Percentiles rank a stretch among this genome's conserved stretches.
These are phyloP conservation scores for Labrus mixtus DNA, from an alignment of 2,113 vertebrate species.

Conservation along the genomic window DNA sequence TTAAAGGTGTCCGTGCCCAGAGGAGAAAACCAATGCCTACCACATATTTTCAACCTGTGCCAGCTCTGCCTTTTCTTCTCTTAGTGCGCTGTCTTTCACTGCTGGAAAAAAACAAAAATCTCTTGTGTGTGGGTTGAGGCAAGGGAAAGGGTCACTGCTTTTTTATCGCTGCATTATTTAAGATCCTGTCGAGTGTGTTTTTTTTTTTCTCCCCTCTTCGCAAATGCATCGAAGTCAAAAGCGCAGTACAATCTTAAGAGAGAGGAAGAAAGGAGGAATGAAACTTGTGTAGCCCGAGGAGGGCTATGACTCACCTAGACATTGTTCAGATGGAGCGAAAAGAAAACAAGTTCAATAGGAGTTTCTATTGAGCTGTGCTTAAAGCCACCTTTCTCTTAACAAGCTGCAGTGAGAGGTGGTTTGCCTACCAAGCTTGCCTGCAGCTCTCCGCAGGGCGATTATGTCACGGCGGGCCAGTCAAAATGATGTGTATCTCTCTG, in stretches of 20 bases:
- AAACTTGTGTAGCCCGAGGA: conserved; percentile 76
- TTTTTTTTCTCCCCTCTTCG: conserved; percentile 56
- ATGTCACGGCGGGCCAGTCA: conserved; percentile 80
- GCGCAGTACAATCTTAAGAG: conserved; percentile 63
- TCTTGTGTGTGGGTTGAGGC: conserved; percentile 72
- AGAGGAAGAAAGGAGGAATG: conserved; percentile 65
- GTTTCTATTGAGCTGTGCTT: conserved; percentile 77
- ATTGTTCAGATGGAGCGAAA: conserved; percentile 73
- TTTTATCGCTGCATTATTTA: conserved; percentile 79
- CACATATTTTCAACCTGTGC: conserved; percentile 66
- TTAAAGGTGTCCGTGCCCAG: conserved; percentile 77
- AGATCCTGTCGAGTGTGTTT: conserved; percentile 66
- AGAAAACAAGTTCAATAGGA: conserved; percentile 78
- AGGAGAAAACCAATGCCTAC: conserved; percentile 64
- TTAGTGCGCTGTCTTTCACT: conserved; percentile 59
- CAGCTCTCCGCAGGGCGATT: conserved; percentile 80
- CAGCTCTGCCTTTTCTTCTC: conserved; percentile 69
- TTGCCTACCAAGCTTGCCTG: conserved; percentile 79
- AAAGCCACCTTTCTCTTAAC: conserved; percentile 81
- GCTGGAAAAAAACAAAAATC: conserved; percentile 60
- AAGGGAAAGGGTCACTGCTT: conserved; percentile 72
- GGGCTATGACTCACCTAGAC: conserved; percentile 79
- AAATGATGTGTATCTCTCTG: conserved; percentile 79
- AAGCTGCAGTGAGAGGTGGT: conserved; percentile 81
- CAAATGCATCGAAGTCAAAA: conserved; percentile 75